Evolutionary conservation across 2,888 invertebrate genomes (phyloP).

Genomic region (Calliphora vomitoria): DNA sequence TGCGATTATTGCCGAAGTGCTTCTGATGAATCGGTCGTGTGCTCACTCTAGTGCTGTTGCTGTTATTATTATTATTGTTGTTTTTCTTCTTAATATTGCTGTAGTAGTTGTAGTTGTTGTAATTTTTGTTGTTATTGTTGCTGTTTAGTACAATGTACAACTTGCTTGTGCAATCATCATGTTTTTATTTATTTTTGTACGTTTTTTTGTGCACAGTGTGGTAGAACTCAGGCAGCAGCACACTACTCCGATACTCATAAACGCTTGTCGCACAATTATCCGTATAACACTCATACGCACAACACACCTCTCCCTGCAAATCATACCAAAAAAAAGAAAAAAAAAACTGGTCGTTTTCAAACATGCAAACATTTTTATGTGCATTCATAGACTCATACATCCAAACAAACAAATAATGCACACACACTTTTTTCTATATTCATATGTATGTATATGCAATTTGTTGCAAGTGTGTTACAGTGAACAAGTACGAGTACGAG

Average conservation of each 20-base stretch:
- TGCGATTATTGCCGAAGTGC: constrained; percentile 81
- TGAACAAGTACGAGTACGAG: constrained; percentile 22
- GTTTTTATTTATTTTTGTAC: constrained; percentile 36
- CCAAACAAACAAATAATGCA: neutral
- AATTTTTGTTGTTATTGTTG: constrained; percentile 52
- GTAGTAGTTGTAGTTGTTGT: constrained; percentile 40
- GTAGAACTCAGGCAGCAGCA: constrained; percentile 49
- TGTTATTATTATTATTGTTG: constrained; percentile 20
- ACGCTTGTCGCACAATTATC: constrained; percentile 13
- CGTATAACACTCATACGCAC: constrained; percentile 19
- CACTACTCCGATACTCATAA: constrained; percentile 13
- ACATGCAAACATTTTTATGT: constrained; percentile 47
- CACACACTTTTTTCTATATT: neutral
- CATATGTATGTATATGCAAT: constrained; percentile 16
- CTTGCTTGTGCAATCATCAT: constrained; percentile 68
- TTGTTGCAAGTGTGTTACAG: constrained; percentile 28
- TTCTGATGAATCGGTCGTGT: constrained; percentile 74
- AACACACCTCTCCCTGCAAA: neutral
- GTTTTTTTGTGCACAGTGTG: constrained; percentile 44
- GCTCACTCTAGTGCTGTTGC: constrained; percentile 55
- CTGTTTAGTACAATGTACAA: constrained; percentile 50
- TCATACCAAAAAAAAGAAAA: neutral
- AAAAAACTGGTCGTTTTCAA: constrained; percentile 47
- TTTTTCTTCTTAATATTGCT: constrained; percentile 64
- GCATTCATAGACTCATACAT: constrained; percentile 36